These are phyloP conservation scores for Sarotherodon lohbergeri DNA, from an alignment of 2,113 vertebrate genomes.

Conservation along the genomic window DNA sequence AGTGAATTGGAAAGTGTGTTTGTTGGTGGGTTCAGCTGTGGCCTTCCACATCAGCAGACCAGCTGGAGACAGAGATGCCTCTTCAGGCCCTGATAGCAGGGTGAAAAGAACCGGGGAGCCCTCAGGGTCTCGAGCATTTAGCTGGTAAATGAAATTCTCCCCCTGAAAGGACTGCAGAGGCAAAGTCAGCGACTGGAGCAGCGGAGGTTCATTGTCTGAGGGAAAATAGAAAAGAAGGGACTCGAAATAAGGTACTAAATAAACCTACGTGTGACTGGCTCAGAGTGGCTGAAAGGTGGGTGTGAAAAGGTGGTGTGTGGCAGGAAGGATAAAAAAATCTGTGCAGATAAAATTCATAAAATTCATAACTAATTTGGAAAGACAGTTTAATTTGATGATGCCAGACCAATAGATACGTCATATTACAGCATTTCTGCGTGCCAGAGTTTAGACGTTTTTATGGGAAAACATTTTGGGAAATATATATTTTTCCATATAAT, in stretches of 20 bases:
- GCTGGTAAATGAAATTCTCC: slow-evolving; percentile 81
- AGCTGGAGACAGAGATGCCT: slow-evolving; percentile 75
- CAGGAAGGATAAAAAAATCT: neutral
- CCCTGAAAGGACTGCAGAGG: slow-evolving; percentile 77
- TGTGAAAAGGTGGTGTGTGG: neutral
- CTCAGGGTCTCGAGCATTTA: slow-evolving; percentile 82
- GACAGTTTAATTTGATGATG: neutral
- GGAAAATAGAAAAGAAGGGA: neutral
- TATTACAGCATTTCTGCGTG: rapidly evolving
- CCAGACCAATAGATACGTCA: neutral
- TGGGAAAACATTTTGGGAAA: neutral
- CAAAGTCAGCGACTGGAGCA: slow-evolving; percentile 66
- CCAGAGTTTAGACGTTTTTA: neutral
- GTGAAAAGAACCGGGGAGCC: slow-evolving; percentile 78
- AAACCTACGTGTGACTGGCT: neutral
- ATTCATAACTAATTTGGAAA: neutral
- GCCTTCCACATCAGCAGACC: slow-evolving; percentile 84
- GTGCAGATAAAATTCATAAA: neutral
- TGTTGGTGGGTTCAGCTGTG: neutral
- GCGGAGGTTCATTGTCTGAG: slow-evolving; percentile 80
- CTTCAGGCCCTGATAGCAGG: slow-evolving; percentile 76
- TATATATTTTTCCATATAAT: neutral
- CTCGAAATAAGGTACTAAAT: neutral
- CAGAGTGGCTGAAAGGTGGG: neutral
- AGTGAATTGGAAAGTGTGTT: slow-evolving; percentile 71